phyloP scores from a whole-genome alignment of 2,888 invertebrate species.

The Opisthograptis luteolata region DNA sequence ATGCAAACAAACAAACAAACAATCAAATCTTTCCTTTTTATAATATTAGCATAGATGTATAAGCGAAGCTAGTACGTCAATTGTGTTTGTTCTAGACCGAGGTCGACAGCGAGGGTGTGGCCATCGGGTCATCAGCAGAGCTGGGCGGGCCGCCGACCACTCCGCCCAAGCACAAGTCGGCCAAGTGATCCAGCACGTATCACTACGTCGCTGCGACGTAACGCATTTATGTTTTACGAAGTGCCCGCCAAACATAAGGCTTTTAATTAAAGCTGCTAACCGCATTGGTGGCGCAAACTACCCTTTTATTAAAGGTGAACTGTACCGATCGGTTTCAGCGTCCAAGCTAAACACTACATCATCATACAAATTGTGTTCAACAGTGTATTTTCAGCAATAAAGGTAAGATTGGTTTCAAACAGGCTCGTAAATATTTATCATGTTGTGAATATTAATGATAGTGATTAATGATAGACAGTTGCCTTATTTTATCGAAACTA shows the following conservation, averaged over 20 bases:
- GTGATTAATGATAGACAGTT: background rate
- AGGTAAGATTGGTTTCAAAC: too few species aligned
- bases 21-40: too few species aligned
- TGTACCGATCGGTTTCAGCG: too few species aligned
- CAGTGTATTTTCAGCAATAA: too few species aligned
- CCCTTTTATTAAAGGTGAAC: background rate
- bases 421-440: too few species aligned
- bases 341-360: too few species aligned
- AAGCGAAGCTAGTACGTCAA: background rate
- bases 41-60: background rate
- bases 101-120: slow-evolving; percentile 80
- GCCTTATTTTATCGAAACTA: background rate
- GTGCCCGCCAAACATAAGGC: slow-evolving; percentile 15
- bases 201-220: slow-evolving; percentile 10
- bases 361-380: too few species aligned
- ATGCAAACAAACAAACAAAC: too few species aligned
- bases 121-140: slow-evolving; percentile 78
- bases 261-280: slow-evolving; percentile 2
- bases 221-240: slow-evolving; percentile 18
- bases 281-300: background rate
- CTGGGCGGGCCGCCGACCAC: slow-evolving; percentile 79
- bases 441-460: background rate
- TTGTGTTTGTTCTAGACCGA: slow-evolving; percentile 60
- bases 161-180: slow-evolving; percentile 75
- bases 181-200: slow-evolving; percentile 66